Evolutionary conservation across 2,797 vertebrate genomes (phyloP), one percentile per base, ranked within the genome.

Genomic region (Picus viridis): DNA sequence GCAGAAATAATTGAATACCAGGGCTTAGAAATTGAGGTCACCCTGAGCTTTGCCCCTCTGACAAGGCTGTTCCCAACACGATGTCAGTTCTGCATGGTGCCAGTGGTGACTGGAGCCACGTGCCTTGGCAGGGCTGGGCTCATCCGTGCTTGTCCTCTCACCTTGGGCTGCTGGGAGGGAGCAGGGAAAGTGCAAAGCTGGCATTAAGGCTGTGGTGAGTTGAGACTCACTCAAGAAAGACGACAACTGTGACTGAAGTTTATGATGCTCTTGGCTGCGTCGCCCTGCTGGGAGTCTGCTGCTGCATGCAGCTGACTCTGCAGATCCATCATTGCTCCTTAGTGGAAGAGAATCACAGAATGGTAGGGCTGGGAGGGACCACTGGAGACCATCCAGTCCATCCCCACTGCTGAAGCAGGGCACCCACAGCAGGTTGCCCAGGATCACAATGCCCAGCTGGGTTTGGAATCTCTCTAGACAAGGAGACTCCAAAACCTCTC

Each of bases 1-100:
- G 59, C 70, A 89, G 92, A 73, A 89, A 84, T 92, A 96, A 95
- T 95, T 91, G 93, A 93, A 82, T 82, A 84, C 41, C 4, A 12
- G 83, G 86, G 88, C 74, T 84, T 61, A 81, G 88, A 91, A 92
- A 91, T 81, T 79, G 93, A 94, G 92, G 86, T 94, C 23, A 27
- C 34, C n/a, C 67, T 24, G 70, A 69, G 80, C 74, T 81, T 67
- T 88, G 90, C 16, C 63, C 47, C 6, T 83, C 27, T 7, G 65
- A 80, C 77, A 75, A 58, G 0, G 4, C 69, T 41, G 64, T 62
- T 80, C 64, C 61, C 76, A 43, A 24, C 76, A 57, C n/a, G 30
- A 23, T 6, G 9, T 13, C 32, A n/a, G 8, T 70, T 19, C 70
- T 27, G 63, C 18, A 0, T 2, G 41, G 74, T 6, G 16, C 36